Evolutionary conservation across 2,888 invertebrate genomes (phyloP), one percentile per base, ranked within the genome.

Genomic region (Coleophora deauratella): DNA sequence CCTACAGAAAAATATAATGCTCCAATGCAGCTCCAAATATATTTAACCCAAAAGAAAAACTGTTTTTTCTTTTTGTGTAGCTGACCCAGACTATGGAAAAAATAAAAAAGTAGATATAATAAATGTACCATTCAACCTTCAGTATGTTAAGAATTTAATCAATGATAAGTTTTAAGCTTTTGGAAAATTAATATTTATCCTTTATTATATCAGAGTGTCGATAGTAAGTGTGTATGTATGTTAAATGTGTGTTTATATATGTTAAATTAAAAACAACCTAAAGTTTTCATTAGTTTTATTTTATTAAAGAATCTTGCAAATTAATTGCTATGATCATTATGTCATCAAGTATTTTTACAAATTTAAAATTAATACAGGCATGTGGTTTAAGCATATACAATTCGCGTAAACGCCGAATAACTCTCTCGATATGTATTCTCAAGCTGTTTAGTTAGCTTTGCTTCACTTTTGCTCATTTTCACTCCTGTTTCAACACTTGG

Each of bases 301-400:
- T 21, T 21, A 21, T 21, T 21, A 21, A 21, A 21, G n/a, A 28
- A 14, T 38, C 45, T 39, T 52, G 54, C 27, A 52, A 8, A 44
- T 54, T 49, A 31, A 54, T 47, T 30, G 31, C 31, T 31, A 31
- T 2, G 31, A 11, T 31, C 4, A 31, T 31, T n/a, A 31, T 11
- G 11, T 21, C 21, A 21, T 21, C 21, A 21, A 21, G 21, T 21
- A 21, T 21, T 21, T 6, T 21, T 21, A 21, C 21, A 21, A 21
- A 21, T 21, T 21, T 21, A 21, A 21, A 21, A 21, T 21, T 6
- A 47, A 9, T 33, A 45, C 43, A 9, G 6, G 46, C 43, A 48
- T 52, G 52, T 27, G 48, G 50, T 34, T 47, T 54, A 43, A 55
- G 36, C 49, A 55, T 55, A n/a, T 28, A 27, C 34, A 54, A 55